Conservation (phyloP, 2,797 vertebrate species). For the Xiphorhynchus erythropygius region DNA sequence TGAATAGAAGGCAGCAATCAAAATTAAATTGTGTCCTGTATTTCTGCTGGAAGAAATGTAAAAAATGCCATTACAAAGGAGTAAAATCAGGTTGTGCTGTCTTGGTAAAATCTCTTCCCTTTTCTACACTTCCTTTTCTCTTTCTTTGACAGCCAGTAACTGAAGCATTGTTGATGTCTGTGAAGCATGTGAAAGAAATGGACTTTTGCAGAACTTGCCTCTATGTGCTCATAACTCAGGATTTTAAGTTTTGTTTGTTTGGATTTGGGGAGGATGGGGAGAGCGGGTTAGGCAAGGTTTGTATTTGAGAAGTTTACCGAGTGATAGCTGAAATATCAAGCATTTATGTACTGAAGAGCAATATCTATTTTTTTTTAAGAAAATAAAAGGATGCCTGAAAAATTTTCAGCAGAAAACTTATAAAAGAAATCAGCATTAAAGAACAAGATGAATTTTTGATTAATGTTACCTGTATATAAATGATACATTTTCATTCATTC, state of each 20-base stretch:
- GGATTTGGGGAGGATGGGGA: not conserved
- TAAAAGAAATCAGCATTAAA: not conserved
- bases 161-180: not conserved
- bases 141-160: not conserved
- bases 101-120: not conserved
- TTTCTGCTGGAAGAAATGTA: not conserved
- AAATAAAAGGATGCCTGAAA: not conserved
- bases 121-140: not conserved
- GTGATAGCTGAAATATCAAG: not conserved
- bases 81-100: not conserved
- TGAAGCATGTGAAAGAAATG: not conserved
- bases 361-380: not conserved
- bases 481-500: not conserved
- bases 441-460: not conserved
- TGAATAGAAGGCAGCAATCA: not conserved
- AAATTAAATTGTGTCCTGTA: not conserved
- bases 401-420: not conserved
- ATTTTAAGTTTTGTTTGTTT: not conserved
- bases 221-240: not conserved
- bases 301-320: not conserved
- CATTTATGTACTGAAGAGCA: not conserved
- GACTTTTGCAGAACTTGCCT: constrained; percentile 8
- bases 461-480: not conserved
- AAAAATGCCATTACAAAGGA: not conserved
- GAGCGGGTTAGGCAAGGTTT: not conserved